Conservation (phyloP, 64 coral and sea anemone species). For the Hydrozoanthus tunicans region DNA sequence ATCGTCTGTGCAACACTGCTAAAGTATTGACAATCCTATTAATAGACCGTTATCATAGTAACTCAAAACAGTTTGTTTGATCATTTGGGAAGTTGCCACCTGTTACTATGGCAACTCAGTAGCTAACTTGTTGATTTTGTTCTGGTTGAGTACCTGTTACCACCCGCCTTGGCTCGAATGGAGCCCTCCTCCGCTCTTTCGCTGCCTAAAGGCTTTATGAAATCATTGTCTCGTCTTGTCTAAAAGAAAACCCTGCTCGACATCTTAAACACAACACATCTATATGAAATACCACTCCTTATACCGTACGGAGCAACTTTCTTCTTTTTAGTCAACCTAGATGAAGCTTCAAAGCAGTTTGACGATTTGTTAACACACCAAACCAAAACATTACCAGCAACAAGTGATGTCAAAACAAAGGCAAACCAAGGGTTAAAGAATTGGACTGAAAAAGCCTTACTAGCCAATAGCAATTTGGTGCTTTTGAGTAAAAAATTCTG, state of each 20-base stretch:
- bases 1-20: not conserved
- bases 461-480: no score
- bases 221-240: not conserved
- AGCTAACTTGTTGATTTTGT: not conserved
- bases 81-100: not conserved
- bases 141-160: not conserved
- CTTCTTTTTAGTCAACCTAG: not conserved
- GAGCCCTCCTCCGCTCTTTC: not conserved
- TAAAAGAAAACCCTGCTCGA: no score
- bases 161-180: not conserved
- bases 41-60: not conserved
- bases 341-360: not conserved
- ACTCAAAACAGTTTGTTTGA: not conserved
- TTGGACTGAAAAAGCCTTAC: no score
- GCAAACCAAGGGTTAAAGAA: no score
- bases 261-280: not conserved
- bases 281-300: not conserved
- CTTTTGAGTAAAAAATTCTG: no score
- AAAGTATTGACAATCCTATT: not conserved
- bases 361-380: no score
- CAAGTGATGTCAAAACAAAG: no score
- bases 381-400: no score
- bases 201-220: not conserved
- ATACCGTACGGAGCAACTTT: not conserved
- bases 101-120: slow-evolving; percentile 1